Evolutionary conservation across 2,888 invertebrate species (phyloP).

Genomic region (Spatulosminthurus flaviceps): DNA sequence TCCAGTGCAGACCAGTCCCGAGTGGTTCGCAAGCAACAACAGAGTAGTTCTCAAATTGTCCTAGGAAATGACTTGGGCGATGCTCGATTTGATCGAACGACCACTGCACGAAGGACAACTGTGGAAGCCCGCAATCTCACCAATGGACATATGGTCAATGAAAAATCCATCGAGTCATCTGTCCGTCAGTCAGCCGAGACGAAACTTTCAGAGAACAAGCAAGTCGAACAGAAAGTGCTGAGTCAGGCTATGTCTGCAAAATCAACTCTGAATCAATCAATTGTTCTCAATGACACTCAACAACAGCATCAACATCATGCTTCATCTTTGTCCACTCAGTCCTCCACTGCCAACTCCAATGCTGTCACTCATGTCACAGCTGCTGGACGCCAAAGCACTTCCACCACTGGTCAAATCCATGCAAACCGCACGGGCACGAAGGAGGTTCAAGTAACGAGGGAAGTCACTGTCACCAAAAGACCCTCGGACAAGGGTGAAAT

Average conservation of each 20-base stretch:
- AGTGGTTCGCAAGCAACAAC: constrained; percentile 48
- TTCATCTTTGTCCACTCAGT: constrained; percentile 13
- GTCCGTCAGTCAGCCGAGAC: constrained; percentile 59
- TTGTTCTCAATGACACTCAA: constrained; percentile 57
- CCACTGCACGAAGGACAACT: constrained; percentile 56
- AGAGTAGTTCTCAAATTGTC: constrained; percentile 52
- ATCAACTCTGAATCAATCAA: constrained; percentile 58
- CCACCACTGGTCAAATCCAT: constrained; percentile 43
- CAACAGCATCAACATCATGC: constrained; percentile 30
- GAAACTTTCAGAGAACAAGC: constrained; percentile 53
- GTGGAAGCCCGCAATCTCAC: constrained; percentile 56
- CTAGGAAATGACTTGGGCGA: constrained; percentile 60
- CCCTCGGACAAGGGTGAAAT: constrained; percentile 49
- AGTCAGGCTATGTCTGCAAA: constrained; percentile 62
- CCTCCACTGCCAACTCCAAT: not conserved
- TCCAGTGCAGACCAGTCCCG: constrained; percentile 35
- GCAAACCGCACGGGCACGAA: constrained; percentile 66
- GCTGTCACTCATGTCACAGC: constrained; percentile 35
- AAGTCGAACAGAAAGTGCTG: constrained; percentile 61
- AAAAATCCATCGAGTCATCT: constrained; percentile 59
- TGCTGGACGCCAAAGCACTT: constrained; percentile 23
- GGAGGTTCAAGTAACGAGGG: constrained; percentile 61
- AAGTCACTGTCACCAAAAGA: constrained; percentile 62
- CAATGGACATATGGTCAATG: constrained; percentile 61
- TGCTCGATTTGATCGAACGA: constrained; percentile 59